These are phyloP conservation scores for Alviniconcha marisindica DNA, from an alignment of 1,140 invertebrate genomes.

Conservation along the genomic window DNA sequence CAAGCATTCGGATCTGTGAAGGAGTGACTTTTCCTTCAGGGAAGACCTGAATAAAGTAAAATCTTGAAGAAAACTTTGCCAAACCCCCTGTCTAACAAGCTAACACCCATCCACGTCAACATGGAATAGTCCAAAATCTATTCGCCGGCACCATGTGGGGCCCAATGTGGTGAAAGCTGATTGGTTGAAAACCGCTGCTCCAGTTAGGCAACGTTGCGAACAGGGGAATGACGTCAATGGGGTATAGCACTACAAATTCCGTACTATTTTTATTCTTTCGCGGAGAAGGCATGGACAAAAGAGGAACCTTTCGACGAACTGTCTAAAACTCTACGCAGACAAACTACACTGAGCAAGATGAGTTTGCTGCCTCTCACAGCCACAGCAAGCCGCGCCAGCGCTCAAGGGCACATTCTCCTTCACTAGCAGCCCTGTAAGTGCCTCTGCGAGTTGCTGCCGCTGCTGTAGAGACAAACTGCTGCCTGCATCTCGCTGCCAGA, in stretches of 20 bases:
- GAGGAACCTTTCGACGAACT: constrained; percentile 40
- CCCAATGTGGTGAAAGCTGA: constrained; percentile 61
- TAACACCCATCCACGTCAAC: constrained; percentile 13
- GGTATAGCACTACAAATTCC: constrained; percentile 50
- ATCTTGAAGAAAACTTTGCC: constrained; percentile 25
- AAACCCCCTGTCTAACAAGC: not conserved
- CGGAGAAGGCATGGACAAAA: constrained; percentile 44
- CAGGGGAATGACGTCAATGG: constrained; percentile 44
- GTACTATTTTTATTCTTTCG: constrained; percentile 41
- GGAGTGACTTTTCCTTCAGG: constrained; percentile 28
- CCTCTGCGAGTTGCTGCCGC: constrained; percentile 5
- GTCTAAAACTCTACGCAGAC: not conserved
- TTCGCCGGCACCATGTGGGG: constrained; percentile 49
- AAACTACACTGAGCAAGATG: not conserved
- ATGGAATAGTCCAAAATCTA: constrained; percentile 55
- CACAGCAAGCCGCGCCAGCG: not conserved
- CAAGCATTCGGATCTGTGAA: constrained; percentile 5
- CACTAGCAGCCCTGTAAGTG: not conserved
- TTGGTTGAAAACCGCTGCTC: constrained; percentile 55
- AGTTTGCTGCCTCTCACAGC: not conserved
- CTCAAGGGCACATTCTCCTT: constrained; percentile 24
- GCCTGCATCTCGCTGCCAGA: not conserved
- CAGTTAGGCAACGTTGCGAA: constrained; percentile 49
- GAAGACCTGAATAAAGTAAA: constrained; percentile 7
- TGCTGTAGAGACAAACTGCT: not conserved